These are phyloP conservation scores for Anthopleura xanthogrammica DNA, from an alignment of 92 coral and sea anemone species.

Conservation along the genomic window DNA sequence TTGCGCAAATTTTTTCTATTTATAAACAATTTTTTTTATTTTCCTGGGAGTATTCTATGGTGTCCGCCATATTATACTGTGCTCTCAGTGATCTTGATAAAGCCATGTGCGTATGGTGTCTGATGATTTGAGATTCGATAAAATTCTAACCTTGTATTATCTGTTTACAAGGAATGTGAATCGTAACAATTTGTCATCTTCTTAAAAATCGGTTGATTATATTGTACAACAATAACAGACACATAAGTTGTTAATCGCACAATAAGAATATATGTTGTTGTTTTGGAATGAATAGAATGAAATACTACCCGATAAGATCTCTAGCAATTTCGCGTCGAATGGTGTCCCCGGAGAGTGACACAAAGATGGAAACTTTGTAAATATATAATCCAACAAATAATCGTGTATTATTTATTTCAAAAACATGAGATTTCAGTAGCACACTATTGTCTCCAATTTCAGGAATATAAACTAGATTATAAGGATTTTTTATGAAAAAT, in stretches of 20 bases:
- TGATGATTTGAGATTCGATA: constrained; percentile 1
- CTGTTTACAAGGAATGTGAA: not conserved
- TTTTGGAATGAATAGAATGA: constrained; percentile 31
- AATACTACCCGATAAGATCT: constrained; percentile 15
- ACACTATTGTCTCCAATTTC: not conserved
- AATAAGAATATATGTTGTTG: not conserved
- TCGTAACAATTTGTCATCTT: not conserved
- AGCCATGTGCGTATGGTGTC: not conserved
- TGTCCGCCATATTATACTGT: not conserved
- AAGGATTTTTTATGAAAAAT: not conserved
- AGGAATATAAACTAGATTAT: not conserved
- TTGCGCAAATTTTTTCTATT: not conserved
- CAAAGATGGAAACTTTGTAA: not conserved
- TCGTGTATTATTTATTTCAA: not conserved
- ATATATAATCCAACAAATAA: not conserved
- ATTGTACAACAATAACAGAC: constrained; percentile 2
- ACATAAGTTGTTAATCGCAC: not conserved
- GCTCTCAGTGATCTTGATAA: not conserved
- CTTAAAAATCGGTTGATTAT: not conserved
- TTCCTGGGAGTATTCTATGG: not conserved
- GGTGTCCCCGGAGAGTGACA: constrained; percentile 23
- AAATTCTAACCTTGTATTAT: not conserved
- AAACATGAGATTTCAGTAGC: not conserved
- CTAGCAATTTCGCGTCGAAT: not conserved
- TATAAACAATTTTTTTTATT: not conserved